Conservation (phyloP, 2,888 invertebrate species). For the Erebia epiphron region DNA sequence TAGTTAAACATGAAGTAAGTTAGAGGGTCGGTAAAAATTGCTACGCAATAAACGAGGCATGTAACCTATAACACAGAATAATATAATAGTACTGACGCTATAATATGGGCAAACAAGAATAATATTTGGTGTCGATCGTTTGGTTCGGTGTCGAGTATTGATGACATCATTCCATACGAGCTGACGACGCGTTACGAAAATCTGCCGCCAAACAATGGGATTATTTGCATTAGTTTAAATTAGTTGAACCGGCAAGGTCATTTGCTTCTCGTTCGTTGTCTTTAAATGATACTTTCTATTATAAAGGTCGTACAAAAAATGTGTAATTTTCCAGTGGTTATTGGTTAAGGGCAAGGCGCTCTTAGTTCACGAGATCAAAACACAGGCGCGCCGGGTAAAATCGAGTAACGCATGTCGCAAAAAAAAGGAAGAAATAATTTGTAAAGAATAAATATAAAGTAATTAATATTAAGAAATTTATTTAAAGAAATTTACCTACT, state of each 20-base stretch:
- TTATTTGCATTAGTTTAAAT: constrained; percentile 7
- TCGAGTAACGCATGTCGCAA: no score
- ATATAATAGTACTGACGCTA: no score
- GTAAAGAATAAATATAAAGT: no score
- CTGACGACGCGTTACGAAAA: constrained; percentile 16
- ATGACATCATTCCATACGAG: not conserved
- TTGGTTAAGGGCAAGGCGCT: no score
- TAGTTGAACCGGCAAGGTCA: not conserved
- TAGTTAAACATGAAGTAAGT: not conserved
- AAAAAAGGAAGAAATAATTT: no score
- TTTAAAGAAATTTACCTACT: no score
- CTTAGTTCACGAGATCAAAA: no score
- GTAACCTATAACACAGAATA: no score
- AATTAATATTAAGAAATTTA: no score
- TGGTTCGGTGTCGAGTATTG: not conserved
- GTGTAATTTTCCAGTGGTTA: not conserved
- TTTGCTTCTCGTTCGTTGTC: not conserved
- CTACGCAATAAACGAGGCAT: not conserved
- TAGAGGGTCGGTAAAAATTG: not conserved
- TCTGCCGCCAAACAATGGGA: constrained; percentile 15
- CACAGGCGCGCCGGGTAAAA: no score
- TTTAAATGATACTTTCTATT: no score
- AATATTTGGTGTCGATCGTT: constrained; percentile 1
- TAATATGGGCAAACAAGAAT: not conserved
- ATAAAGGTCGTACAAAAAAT: not conserved